Evolutionary conservation across 2,113 vertebrate species (phyloP).

Genomic region (Eurystomus gularis): DNA sequence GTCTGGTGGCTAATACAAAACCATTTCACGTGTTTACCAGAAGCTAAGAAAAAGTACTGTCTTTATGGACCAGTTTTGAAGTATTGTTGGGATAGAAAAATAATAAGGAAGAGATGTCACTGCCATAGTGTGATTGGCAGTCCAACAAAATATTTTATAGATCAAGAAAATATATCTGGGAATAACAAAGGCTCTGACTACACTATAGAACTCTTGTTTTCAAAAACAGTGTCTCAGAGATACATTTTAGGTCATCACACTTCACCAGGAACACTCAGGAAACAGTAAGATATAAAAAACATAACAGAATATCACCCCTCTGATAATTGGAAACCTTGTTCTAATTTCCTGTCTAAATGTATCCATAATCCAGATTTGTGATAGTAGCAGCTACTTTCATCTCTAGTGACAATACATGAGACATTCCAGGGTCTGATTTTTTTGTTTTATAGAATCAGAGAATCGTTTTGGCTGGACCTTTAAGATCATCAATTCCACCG

Average conservation of each 20-base stretch:
- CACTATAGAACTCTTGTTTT: neutral
- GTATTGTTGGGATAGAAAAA: neutral
- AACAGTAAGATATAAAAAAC: neutral
- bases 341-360: neutral
- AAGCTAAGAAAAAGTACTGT: neutral
- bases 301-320: neutral
- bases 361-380: neutral
- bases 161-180: neutral
- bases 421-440: neutral
- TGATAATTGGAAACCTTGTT: neutral
- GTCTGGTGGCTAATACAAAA: neutral
- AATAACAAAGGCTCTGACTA: neutral
- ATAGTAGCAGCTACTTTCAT: neutral
- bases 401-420: neutral
- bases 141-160: neutral
- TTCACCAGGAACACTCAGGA: neutral
- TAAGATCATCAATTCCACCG: neutral
- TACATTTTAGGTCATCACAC: rapidly evolving
- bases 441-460: neutral
- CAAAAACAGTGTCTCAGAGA: neutral
- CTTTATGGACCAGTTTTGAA: neutral
- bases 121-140: neutral
- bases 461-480: neutral
- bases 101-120: neutral
- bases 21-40: neutral